These are phyloP conservation scores for Drosophila histrio DNA, from an alignment of 2,888 invertebrate genomes.

Conservation along the genomic window DNA sequence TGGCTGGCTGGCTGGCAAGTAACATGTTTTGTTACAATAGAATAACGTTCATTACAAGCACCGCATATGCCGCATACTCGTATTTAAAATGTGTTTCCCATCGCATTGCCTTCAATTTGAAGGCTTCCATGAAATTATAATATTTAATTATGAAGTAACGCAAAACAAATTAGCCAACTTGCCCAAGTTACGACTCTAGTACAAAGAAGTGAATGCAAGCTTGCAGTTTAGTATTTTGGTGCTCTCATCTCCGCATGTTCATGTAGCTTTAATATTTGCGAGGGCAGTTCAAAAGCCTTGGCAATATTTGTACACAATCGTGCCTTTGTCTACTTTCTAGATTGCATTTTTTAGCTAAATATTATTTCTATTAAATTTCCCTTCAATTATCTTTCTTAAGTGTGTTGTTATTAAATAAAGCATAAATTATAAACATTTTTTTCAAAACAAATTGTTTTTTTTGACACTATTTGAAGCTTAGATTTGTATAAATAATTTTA, in stretches of 20 bases:
- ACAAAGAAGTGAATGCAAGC: constrained; percentile 35
- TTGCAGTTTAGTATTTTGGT: constrained; percentile 12
- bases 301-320: neutral
- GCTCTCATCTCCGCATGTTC: constrained; percentile 7
- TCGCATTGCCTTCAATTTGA: constrained; percentile 57
- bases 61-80: neutral
- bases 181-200: constrained; percentile 2
- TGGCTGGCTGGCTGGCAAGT: neutral
- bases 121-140: constrained; percentile 65
- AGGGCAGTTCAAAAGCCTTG: neutral
- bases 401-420: too few relatives aligned
- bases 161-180: constrained; percentile 53
- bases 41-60: constrained; percentile 19
- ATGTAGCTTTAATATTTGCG: neutral
- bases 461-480: too few relatives aligned
- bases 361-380: too few relatives aligned
- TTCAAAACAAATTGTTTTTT: too few relatives aligned
- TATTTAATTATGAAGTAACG: constrained; percentile 60
- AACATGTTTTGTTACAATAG: constrained; percentile 40
- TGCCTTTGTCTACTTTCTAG: too few relatives aligned
- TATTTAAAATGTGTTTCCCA: constrained; percentile 49
- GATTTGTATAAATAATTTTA: neutral
- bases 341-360: neutral
- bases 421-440: too few relatives aligned
- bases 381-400: too few relatives aligned